Conservation (phyloP, 1,140 invertebrate species). For the Drosophila prosaltans region DNA sequence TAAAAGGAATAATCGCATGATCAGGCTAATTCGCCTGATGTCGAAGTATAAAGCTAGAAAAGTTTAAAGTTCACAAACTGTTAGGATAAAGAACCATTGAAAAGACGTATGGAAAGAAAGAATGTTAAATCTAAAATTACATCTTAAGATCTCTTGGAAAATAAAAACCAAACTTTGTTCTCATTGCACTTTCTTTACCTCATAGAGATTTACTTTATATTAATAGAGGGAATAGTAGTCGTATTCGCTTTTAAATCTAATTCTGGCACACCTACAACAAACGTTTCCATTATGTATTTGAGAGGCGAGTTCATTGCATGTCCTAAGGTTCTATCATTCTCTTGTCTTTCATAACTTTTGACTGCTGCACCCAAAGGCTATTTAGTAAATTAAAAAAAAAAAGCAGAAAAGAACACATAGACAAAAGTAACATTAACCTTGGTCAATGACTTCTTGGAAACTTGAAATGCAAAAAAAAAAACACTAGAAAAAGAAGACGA, state of each 20-base stretch:
- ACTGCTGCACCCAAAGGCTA: conserved; percentile 51
- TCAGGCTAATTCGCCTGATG: no score
- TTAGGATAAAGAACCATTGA: no score
- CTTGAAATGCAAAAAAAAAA: no score
- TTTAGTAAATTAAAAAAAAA: conserved; percentile 9
- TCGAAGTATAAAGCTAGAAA: no score
- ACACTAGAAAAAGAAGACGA: background rate
- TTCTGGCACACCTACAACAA: background rate
- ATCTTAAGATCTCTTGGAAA: background rate
- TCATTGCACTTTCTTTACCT: no score
- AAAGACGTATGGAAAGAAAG: no score
- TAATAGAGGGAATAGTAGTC: background rate
- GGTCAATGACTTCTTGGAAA: conserved; percentile 31
- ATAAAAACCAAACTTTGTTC: background rate
- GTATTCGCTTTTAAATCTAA: background rate
- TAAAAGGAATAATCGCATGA: no score
- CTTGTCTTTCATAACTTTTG: conserved; percentile 47
- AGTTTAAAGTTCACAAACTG: no score
- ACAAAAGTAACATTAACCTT: conserved; percentile 1
- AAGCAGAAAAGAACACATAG: background rate
- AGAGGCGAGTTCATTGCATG: conserved; percentile 33
- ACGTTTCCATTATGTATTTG: background rate
- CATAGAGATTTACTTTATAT: background rate
- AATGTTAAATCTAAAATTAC: no score
- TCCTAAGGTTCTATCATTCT: conserved; percentile 30